These are phyloP conservation scores for Drosophila quadrilineata DNA, from an alignment of 1,140 invertebrate species.

Conservation along the genomic window DNA sequence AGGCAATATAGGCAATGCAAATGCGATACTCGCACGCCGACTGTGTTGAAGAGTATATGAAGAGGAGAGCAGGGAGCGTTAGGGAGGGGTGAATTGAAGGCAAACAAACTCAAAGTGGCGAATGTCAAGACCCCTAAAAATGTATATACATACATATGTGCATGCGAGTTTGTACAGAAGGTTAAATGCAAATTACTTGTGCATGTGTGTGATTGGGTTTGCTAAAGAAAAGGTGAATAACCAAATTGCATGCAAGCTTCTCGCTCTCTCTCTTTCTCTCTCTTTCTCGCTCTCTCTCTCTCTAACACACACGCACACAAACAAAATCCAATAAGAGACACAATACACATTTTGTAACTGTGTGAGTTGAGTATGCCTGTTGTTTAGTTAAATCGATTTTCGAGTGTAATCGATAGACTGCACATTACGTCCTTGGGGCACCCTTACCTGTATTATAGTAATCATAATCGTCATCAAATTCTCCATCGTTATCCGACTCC, in stretches of 20 bases:
- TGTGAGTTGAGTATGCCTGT: slow-evolving; percentile 22
- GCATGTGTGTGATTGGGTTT: neutral
- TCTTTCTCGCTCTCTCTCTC: no score
- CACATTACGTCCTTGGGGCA: slow-evolving; percentile 23
- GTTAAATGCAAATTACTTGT: slow-evolving; percentile 52
- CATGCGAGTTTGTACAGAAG: slow-evolving; percentile 37
- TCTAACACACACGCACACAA: no score
- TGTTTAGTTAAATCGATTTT: slow-evolving; percentile 58
- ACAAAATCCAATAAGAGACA: slow-evolving; percentile 28
- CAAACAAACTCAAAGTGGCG: slow-evolving; percentile 50
- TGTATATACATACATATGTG: slow-evolving; percentile 22
- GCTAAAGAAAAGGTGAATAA: slow-evolving; percentile 65
- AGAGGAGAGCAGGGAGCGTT: neutral
- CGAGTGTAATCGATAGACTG: slow-evolving; percentile 52
- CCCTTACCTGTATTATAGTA: slow-evolving; percentile 68
- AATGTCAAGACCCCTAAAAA: slow-evolving; percentile 74
- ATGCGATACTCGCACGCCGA: slow-evolving; percentile 12
- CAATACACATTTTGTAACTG: slow-evolving; percentile 3
- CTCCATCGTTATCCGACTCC: slow-evolving; percentile 69
- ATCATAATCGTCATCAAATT: slow-evolving; percentile 68
- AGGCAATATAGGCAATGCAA: slow-evolving; percentile 19
- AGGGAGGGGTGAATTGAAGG: neutral
- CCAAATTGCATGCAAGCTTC: slow-evolving; percentile 48
- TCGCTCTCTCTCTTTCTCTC: no score
- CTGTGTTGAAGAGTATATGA: slow-evolving; percentile 1